Base-by-base conservation (phyloP, 2,888 invertebrate genomes). In the Amaurobius ferox region DNA sequence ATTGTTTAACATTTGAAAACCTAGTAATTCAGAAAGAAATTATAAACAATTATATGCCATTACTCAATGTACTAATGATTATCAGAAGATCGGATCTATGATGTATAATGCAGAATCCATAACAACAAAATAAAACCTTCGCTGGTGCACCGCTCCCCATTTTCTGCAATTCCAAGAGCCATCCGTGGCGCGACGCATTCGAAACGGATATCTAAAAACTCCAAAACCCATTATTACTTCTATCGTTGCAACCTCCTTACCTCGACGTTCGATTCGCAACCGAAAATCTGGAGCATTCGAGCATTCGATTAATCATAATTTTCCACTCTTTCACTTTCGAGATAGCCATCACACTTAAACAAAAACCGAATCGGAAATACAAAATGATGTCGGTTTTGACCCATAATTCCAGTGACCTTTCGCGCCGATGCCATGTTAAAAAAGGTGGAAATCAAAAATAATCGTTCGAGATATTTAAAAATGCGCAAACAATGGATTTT, bases 351-450 rank as follows among this genome's bases (percentile, higher is more conserved):
- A 23, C 23, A 55, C 44, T 11, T 13, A 13, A 11, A 44, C 3
- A 55, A 55, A 55, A 23, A 16, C 5, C 23, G 23, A 23, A 23
- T 3, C 55, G 23, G 23, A 55, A 55, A 44, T 16, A 44, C 44
- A 44, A 55, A 55, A 55, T 55, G 23, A 55, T 55, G 55, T 55
- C 55, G 55, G 55, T 55, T 55, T 55, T 55, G 55, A 55, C 55
- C 55, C 55, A 55, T 23, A 55, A 55, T 55, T 55, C 55, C 55
- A 55, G 55, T 55, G 23, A 55, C 55, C 55, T 55, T 55, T 55
- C 55, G 55, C 11, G 55, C 23, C 55, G 23, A 23, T 23, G 6
- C 23, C 23, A 55, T 55, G 55, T 23, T 55, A 23, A 55, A 55
- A 23, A 1, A 23, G 55, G 5, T 1, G 55, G 23, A 55, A 23